Conservation (phyloP, 2,888 invertebrate genomes). For the Xanthia icteritia region DNA sequence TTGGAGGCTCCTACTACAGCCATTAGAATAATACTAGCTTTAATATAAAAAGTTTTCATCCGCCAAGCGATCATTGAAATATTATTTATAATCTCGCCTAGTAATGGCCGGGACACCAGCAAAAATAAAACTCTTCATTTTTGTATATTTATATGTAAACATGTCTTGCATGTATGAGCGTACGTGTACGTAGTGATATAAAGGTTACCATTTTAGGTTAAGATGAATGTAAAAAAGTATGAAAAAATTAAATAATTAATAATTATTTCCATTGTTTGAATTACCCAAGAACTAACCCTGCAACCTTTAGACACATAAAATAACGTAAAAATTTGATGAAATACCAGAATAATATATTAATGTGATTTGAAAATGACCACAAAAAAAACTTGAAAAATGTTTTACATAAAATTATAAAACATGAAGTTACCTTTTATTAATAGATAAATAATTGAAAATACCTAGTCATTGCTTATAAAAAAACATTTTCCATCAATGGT, state of each 20-base stretch:
- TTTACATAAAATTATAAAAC: not conserved
- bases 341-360: not conserved
- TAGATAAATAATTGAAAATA: not conserved
- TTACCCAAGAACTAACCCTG: conserved; percentile 26
- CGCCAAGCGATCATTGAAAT: conserved; percentile 74
- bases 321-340: not conserved
- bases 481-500: not conserved
- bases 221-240: conserved; percentile 86
- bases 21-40: conserved; percentile 81
- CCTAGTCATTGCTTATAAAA: not conserved
- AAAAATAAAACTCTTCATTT: conserved; percentile 82
- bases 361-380: not conserved
- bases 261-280: conserved; percentile 72
- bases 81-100: conserved; percentile 84
- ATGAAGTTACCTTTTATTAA: too few relatives aligned
- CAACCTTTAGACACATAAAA: not conserved
- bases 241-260: conserved; percentile 79
- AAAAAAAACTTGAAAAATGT: not conserved
- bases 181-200: conserved; percentile 88
- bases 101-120: conserved; percentile 87
- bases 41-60: conserved; percentile 77
- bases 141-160: conserved; percentile 85
- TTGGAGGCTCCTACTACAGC: conserved; percentile 81
- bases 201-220: conserved; percentile 88
- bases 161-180: conserved; percentile 86